Evolutionary conservation across 2,888 invertebrate genomes (phyloP).

Genomic region (Ptilodon capucinus): DNA sequence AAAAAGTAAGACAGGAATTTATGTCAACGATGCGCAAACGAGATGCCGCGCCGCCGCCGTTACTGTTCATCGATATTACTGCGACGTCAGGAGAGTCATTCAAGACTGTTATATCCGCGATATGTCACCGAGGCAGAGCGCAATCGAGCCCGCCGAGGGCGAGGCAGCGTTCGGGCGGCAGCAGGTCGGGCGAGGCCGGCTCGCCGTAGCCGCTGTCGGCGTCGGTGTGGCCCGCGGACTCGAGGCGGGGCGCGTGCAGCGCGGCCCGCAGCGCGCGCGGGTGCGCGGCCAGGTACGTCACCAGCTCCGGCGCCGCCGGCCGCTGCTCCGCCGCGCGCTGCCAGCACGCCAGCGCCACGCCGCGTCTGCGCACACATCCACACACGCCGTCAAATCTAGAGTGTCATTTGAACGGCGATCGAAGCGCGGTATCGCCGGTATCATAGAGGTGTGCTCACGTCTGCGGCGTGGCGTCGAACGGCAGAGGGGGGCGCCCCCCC

Average conservation of each 20-base stretch:
- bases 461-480: slow-evolving; percentile 70
- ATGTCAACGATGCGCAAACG: no score
- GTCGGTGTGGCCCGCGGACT: slow-evolving; percentile 25
- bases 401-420: no score
- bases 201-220: slow-evolving; percentile 38
- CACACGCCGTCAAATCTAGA: no score
- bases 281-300: slow-evolving; percentile 88
- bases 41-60: no score
- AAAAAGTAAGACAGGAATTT: no score
- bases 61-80: no score
- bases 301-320: slow-evolving; percentile 88
- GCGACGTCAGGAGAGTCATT: background rate
- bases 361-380: slow-evolving; percentile 49
- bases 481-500: slow-evolving; percentile 86
- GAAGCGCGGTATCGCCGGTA: no score
- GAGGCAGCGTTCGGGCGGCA: slow-evolving; percentile 10
- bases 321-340: slow-evolving; percentile 84
- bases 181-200: slow-evolving; percentile 24
- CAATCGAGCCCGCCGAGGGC: background rate
- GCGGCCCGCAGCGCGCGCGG: slow-evolving; percentile 69
- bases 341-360: slow-evolving; percentile 90
- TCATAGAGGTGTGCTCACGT: slow-evolving; percentile 32
- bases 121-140: background rate
- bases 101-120: background rate
- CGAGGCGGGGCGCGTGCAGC: slow-evolving; percentile 26